Evolutionary conservation across 64 coral and sea anemone species (phyloP), one percentile per base, ranked within the genome.

Genomic region (Pachyseris speciosa): DNA sequence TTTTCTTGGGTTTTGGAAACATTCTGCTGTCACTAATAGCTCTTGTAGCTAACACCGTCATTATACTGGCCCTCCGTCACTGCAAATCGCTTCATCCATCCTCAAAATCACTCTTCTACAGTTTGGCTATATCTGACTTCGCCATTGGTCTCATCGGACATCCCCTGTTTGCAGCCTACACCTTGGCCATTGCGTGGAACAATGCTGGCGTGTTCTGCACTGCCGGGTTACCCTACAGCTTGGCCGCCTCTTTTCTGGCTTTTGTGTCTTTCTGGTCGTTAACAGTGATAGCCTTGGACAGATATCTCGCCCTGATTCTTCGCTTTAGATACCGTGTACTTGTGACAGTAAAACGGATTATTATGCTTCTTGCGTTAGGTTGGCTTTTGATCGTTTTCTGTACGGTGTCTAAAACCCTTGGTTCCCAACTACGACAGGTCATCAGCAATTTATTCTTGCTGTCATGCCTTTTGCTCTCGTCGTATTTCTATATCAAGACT

Each of bases 121-220:
- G 68, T 41, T 38, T 86, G 29, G 66, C 84, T 26, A 17, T 86
- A 50, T 52, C 84, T 37, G 84, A 86, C 48, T 29, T 86, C 8
- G 64, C 12, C 29, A 66, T 86, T 34, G 84, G 84, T 39, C 45
- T 37, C 34, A 27, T 74, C 10, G 70, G 38, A 2, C 70, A 74
- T 16, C 70, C 70, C 26, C 22, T 74, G 70, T 74, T 74, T 44
- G 7, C 45, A 3, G 28, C 45, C 3, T 40, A 74, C 70, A 42
- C 38, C 24, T 10, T 43, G 22, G 70, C 38, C 4, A 40, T 40
- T 10, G 24, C 45, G 40, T 26, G 0, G 9, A 42, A 0, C 9
- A 74, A n/a, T 9, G 42, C 26, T 26, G 22, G 19, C 38, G 9
- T 47, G 11, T 74, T 40, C 20, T 74, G 70, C 3, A 38, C 45